Conservation (phyloP, 92 coral and sea anemone genomes). For the Palythoa heliodiscus region DNA sequence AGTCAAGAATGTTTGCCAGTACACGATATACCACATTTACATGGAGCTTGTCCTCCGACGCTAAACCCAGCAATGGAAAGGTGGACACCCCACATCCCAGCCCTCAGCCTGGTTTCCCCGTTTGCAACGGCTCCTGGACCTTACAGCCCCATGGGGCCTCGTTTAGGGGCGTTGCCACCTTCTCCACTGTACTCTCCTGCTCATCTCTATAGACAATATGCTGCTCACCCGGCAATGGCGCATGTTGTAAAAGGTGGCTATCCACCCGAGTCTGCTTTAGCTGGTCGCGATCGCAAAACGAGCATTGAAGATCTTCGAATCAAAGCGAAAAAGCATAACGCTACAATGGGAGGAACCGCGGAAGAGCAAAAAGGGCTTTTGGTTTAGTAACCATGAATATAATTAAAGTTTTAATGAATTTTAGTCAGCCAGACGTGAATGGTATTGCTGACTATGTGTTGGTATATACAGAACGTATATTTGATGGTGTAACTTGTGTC, state of each 20-base stretch:
- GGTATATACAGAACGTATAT: background rate
- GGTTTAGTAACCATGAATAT: background rate
- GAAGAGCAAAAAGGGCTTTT: constrained; percentile 36
- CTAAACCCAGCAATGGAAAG: constrained; percentile 65
- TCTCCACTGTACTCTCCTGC: constrained; percentile 69
- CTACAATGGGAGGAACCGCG: constrained; percentile 6
- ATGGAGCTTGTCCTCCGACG: constrained; percentile 53
- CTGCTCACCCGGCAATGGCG: constrained; percentile 68
- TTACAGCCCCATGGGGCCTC: constrained; percentile 73
- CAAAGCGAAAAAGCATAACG: constrained; percentile 78
- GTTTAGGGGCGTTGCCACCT: constrained; percentile 48
- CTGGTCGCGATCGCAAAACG: constrained; percentile 70
- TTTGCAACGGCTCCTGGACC: constrained; percentile 80
- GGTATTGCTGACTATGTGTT: background rate
- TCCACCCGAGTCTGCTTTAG: constrained; percentile 53
- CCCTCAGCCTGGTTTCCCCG: constrained; percentile 88
- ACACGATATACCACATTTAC: constrained; percentile 66
- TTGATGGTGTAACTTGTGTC: background rate
- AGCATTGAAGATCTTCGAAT: constrained; percentile 84
- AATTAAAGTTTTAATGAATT: constrained; percentile 1
- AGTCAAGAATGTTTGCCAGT: constrained; percentile 68
- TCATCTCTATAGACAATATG: constrained; percentile 68
- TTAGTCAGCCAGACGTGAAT: background rate
- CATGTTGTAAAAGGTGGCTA: constrained; percentile 65
- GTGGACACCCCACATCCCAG: constrained; percentile 89